Conservation (phyloP, 2,113 vertebrate genomes). For the Syngnathus typhle region DNA sequence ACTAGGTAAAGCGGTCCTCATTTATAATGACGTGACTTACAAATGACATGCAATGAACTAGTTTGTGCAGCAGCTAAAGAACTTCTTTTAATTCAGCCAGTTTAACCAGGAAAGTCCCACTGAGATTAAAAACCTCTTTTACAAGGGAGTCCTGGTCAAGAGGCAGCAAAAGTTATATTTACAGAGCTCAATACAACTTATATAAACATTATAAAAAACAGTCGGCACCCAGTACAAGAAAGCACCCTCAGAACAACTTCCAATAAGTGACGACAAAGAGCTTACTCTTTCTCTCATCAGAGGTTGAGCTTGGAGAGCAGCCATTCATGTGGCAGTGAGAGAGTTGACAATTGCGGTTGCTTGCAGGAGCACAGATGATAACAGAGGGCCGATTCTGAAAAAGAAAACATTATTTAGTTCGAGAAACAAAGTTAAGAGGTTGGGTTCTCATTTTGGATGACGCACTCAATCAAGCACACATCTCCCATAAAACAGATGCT, state of each 20-base stretch:
- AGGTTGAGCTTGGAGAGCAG: slow-evolving; percentile 65
- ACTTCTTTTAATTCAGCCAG: no score
- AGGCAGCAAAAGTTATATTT: no score
- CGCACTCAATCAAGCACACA: not conserved
- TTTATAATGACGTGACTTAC: not conserved
- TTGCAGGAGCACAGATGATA: slow-evolving; percentile 90
- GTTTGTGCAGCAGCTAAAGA: no score
- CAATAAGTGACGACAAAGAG: not conserved
- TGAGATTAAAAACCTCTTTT: no score
- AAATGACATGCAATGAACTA: not conserved
- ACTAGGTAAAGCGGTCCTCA: not conserved
- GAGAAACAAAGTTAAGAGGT: not conserved
- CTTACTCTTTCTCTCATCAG: slow-evolving; percentile 67
- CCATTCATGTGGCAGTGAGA: slow-evolving; percentile 86
- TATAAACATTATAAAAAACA: no score
- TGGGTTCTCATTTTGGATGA: not conserved
- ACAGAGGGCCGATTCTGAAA: slow-evolving; percentile 91
- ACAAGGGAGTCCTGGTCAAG: no score
- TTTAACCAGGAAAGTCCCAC: no score
- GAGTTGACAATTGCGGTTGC: slow-evolving; percentile 86
- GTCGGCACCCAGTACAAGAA: not conserved
- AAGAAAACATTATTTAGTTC: not conserved
- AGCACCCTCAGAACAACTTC: not conserved
- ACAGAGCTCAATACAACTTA: no score
- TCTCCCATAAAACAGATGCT: not conserved